A percentile compares a stretch with the other conserved stretches of the same genome.
phyloP scores from a whole-genome alignment of 1,140 invertebrate genomes.

The Latrodectus geometricus region DNA sequence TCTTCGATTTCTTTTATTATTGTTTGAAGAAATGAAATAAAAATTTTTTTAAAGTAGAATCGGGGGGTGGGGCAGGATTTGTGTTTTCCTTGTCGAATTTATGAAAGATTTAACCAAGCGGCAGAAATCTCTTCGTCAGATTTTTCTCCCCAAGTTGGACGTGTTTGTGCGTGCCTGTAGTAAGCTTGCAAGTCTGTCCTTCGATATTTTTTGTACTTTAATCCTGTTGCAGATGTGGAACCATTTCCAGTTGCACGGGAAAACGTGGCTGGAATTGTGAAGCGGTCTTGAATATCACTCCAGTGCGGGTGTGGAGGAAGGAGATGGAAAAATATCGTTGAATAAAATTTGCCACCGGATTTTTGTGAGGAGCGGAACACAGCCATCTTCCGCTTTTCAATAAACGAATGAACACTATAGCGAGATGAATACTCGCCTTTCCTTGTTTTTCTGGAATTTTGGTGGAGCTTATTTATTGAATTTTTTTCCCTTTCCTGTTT shows the following conservation, averaged over 20 bases:
- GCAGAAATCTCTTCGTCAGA: slow-evolving; percentile 3
- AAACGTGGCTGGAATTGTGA: slow-evolving; percentile 38
- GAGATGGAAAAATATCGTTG: slow-evolving; percentile 11
- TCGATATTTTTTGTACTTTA: not conserved
- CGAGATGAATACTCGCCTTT: not conserved
- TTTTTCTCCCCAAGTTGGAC: not conserved
- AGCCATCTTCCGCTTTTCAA: not conserved
- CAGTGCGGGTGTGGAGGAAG: not conserved
- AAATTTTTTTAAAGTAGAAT: not conserved
- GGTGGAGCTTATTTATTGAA: not conserved
- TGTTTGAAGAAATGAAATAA: not conserved
- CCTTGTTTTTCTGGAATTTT: not conserved
- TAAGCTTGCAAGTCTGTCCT: not conserved
- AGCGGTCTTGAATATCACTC: not conserved
- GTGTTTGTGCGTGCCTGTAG: not conserved
- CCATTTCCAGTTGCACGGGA: slow-evolving; percentile 18
- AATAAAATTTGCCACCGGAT: slow-evolving; percentile 44
- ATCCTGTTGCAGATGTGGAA: slow-evolving; percentile 29
- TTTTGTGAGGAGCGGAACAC: not conserved
- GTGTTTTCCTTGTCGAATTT: slow-evolving; percentile 2
- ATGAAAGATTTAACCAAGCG: slow-evolving; percentile 23
- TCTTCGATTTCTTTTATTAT: not conserved
- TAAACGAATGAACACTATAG: slow-evolving; percentile 16
- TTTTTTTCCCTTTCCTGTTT: not conserved
- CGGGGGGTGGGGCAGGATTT: not conserved